Base-by-base conservation (phyloP, 1,140 invertebrate species). In the Vanessa atalanta region DNA sequence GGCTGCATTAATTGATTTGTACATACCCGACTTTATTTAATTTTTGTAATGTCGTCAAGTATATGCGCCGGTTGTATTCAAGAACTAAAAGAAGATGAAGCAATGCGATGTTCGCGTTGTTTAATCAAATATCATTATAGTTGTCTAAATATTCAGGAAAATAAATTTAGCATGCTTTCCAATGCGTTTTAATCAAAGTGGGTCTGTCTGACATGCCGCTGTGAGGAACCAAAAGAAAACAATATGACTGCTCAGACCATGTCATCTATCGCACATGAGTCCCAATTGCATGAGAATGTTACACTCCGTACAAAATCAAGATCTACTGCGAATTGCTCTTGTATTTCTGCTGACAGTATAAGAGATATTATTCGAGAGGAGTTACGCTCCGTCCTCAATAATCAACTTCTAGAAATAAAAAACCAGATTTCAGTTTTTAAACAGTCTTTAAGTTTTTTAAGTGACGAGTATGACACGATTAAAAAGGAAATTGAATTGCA, bases 401-500 rank as follows among this genome's bases (percentile, higher is more conserved):
- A 31, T 23, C 9, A 23, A n/a, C n/a, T 60, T 12, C 1, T 20
- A 60, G 11, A 60, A 60, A 12, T 23, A 60, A 14, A 23, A 12
- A 12, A 60, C 20, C n/a, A 60, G 57, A 14, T 60, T 31, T 26
- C 57, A 60, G 13, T 23, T 26, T 60, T 60, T 15, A 23, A 60
- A 60, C 57, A 60, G 23, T 60, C 57, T 12, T 31, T 63, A 15
- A 63, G 37, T 63, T 63, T 63, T 26, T 31, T 63, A 15, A 63
- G 37, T 23, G 1, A 63, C 9, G 60, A 63, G n/a, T 63, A 15
- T 26, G 60, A 63, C 15, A 14, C 12, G 26, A 63, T 63, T 12
- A 63, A 26, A n/a, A 15, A 12, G 20, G 60, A 63, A 26, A 11
- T 63, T n/a, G 20, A 31, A 12, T 20, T 31, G 13, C 60, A 63